Base-by-base conservation (phyloP, 1,140 invertebrate genomes). In the Triops longicaudatus region DNA sequence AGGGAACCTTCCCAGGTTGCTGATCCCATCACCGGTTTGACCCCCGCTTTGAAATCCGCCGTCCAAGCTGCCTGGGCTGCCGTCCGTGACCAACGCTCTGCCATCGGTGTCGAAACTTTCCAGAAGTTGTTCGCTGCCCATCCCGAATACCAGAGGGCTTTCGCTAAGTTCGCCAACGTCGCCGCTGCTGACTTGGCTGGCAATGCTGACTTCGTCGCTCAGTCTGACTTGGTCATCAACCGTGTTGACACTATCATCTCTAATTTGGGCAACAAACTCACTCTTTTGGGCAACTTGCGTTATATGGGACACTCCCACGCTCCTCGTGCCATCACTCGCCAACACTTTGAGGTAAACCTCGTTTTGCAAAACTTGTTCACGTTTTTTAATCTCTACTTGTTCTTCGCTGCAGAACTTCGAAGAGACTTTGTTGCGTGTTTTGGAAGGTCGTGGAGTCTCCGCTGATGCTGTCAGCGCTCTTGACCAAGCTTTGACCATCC, bases 301-400 rank as follows among this genome's bases (percentile, higher is more conserved):
- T 89, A 88, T 81, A 83, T 90, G 14, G 90, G 89, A 12, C 84
- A 86, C 26, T 88, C 86, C 17, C 91, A 93, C 80, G n/a, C 82
- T 12, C 84, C 81, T 75, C 85, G 90, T 76, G 83, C 83, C 41
- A 86, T 89, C 73, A 82, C 82, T 11, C 81, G 83, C 27, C 74
- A 85, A 42, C 37, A 31, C 26, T 74, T 74, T 28, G 73, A 74
- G 73, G 73, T 74, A 74, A 74, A 0, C 9, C 26, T 74, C 10
- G n/a, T n/a, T n/a, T n/a, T n/a, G n/a, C n/a, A n/a, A n/a, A 63
- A 26, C 22, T 37, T 31, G 37, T 44, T 9, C 79, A 79, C 22
- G 17, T 71, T 0, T 74, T 79, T 31, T 41, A 43, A 37, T 79
- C 26, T 12, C 6, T 73, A 3, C 6, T 1, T 76, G 72, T 80